phyloP scores from a whole-genome alignment of 2,888 invertebrate species.

The Rhingia rostrata region DNA sequence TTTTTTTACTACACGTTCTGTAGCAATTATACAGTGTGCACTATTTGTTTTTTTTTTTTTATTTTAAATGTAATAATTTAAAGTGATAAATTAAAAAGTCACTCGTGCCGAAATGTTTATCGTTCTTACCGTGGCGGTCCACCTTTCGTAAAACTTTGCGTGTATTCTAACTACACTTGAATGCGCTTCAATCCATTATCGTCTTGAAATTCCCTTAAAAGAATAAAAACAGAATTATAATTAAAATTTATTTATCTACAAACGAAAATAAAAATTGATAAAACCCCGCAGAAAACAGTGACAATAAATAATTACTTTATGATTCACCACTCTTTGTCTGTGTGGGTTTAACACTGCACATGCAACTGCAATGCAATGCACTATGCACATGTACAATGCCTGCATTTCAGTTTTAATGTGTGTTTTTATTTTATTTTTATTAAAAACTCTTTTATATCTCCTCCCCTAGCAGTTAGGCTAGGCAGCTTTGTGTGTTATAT shows the following conservation, averaged over 20 bases:
- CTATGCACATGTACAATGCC: not conserved
- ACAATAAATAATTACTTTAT: slow-evolving; percentile 70
- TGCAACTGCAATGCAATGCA: slow-evolving; percentile 27
- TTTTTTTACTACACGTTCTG: too few relatives aligned
- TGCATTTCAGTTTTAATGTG: slow-evolving; percentile 33
- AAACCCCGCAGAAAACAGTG: slow-evolving; percentile 48
- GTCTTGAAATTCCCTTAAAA: slow-evolving; percentile 31
- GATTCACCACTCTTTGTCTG: slow-evolving; percentile 41
- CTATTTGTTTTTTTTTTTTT: too few relatives aligned
- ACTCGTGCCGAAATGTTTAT: too few relatives aligned
- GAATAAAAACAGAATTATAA: slow-evolving; percentile 15
- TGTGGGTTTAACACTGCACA: slow-evolving; percentile 1
- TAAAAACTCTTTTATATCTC: slow-evolving; percentile 50
- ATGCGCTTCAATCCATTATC: slow-evolving; percentile 45
- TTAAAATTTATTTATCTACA: slow-evolving; percentile 47
- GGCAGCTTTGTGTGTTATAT: slow-evolving; percentile 40
- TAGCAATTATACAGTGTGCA: too few relatives aligned
- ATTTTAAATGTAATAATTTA: too few relatives aligned
- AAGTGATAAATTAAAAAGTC: too few relatives aligned
- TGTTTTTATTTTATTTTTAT: slow-evolving; percentile 19
- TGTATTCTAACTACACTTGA: slow-evolving; percentile 46
- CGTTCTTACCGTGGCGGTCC: too few relatives aligned
- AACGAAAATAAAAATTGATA: slow-evolving; percentile 1
- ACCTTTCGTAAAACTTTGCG: slow-evolving; percentile 4
- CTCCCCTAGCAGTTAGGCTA: not conserved